These are phyloP conservation scores for Sebastes hopkinsi DNA, from an alignment of 2,797 vertebrate genomes.

Conservation along the genomic window DNA sequence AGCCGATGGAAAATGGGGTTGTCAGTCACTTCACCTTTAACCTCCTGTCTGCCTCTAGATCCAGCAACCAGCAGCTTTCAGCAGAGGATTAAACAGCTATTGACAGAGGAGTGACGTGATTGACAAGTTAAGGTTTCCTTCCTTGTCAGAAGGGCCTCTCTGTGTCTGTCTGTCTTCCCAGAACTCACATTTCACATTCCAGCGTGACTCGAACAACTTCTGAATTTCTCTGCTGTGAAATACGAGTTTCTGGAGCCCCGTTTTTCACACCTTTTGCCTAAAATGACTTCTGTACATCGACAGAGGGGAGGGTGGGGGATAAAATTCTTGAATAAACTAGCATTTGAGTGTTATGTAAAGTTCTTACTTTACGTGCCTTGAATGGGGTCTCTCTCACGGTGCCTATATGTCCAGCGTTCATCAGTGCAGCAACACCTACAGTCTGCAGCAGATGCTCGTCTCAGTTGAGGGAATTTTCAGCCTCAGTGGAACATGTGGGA, in stretches of 20 bases:
- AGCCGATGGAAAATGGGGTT: slow-evolving; percentile 33
- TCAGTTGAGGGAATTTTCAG: slow-evolving; percentile 66
- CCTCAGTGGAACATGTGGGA: slow-evolving; percentile 65
- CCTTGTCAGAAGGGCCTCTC: slow-evolving; percentile 57
- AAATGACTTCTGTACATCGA: slow-evolving; percentile 28
- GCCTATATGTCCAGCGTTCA: slow-evolving; percentile 50
- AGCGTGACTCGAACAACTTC: slow-evolving; percentile 56
- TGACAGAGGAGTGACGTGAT: slow-evolving; percentile 75
- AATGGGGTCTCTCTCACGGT: slow-evolving; percentile 36
- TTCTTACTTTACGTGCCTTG: slow-evolving; percentile 13
- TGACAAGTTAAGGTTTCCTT: slow-evolving; percentile 72
- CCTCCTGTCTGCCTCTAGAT: slow-evolving; percentile 43
- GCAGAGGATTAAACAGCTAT: slow-evolving; percentile 71
- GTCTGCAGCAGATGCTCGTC: slow-evolving; percentile 33
- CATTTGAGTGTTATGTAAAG: slow-evolving; percentile 48
- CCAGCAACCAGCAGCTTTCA: slow-evolving; percentile 66
- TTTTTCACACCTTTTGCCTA: slow-evolving; percentile 36
- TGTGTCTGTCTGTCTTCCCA: slow-evolving; percentile 61
- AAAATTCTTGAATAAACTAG: slow-evolving; percentile 46
- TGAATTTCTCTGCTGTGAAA: slow-evolving; percentile 55
- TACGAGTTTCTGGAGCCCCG: slow-evolving; percentile 9
- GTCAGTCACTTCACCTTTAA: slow-evolving; percentile 61
- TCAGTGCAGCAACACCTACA: slow-evolving; percentile 37
- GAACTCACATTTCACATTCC: slow-evolving; percentile 72
- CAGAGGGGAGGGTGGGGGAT: neutral